Base-by-base conservation (phyloP, 2,797 vertebrate species). In the Myiothlypis coronata region DNA sequence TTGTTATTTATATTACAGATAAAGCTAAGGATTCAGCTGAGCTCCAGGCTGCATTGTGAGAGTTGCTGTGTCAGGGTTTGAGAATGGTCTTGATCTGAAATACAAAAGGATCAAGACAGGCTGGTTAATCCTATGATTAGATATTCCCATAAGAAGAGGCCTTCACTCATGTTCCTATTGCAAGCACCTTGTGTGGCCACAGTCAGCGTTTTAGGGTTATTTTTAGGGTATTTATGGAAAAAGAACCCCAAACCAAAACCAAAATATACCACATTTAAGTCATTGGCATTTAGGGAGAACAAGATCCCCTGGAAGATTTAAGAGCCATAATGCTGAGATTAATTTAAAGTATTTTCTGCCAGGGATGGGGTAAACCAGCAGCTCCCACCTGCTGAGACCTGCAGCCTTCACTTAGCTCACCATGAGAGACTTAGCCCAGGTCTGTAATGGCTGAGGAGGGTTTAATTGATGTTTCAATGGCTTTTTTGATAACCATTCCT, bases 1-100 rank as follows among this genome's bases (percentile, higher is more conserved):
- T 88, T 96, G 67, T 94, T 87, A 90, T 94, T 88, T 90, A 79
- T 88, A 90, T 82, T 91, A 92, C 30, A 63, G 84, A 56, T 83
- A 49, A 46, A 85, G 52, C 50, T 69, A 76, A 86, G 79, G 55
- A 71, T 63, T 76, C 55, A 83, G 16, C 34, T 83, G 77, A 84
- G 80, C 80, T 84, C 21, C 80, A 90, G 56, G 70, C 43, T 94
- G 41, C 55, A 32, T 59, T 83, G 14, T 43, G 26, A 81, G 56
- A 91, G 35, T 23, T 94, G 77, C 70, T 94, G 55, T 86, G 80
- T 89, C 74, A 94, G 77, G 41, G 8, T 83, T 86, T 83, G 83
- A 88, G n/a, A 79, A 78, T 18, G 30, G 34, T 76, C 83, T 84
- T 93, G 69, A 93, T 71, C 70, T 90, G 80, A 93, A 93, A 87